These are phyloP conservation scores for Desmodus rotundus DNA, from an alignment of 2,113 vertebrate species.

Conservation along the genomic window DNA sequence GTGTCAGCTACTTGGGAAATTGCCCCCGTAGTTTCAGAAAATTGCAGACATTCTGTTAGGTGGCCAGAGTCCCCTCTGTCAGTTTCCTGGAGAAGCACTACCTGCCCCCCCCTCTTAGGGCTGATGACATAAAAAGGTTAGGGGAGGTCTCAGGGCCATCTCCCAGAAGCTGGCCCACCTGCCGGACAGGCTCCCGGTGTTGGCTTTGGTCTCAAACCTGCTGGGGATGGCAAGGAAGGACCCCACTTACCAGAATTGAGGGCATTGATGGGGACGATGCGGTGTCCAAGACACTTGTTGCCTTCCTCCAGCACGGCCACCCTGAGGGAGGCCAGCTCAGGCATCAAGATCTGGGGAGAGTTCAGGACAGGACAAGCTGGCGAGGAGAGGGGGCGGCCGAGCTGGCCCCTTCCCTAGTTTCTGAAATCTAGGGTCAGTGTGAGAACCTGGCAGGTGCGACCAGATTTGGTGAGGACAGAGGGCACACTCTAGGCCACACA, in stretches of 20 bases:
- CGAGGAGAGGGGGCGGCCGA: not conserved
- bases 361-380: not conserved
- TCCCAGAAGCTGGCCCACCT: not conserved
- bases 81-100: not conserved
- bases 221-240: not conserved
- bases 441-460: not conserved
- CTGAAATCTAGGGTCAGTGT: not conserved
- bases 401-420: not conserved
- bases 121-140: not conserved
- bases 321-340: slow-evolving; percentile 92
- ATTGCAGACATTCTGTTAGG: not conserved
- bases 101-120: not conserved
- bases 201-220: not conserved
- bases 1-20: not conserved
- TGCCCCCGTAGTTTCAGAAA: not conserved
- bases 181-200: not conserved
- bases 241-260: slow-evolving; percentile 87
- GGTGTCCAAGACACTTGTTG: slow-evolving; percentile 95
- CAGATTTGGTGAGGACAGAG: not conserved
- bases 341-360: slow-evolving; percentile 90
- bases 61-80: not conserved
- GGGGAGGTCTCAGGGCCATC: not conserved
- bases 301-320: slow-evolving; percentile 93
- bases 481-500: not conserved
- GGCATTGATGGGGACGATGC: slow-evolving; percentile 92